Conservation (phyloP, 1,140 invertebrate species). For the Cydia pomonella region DNA sequence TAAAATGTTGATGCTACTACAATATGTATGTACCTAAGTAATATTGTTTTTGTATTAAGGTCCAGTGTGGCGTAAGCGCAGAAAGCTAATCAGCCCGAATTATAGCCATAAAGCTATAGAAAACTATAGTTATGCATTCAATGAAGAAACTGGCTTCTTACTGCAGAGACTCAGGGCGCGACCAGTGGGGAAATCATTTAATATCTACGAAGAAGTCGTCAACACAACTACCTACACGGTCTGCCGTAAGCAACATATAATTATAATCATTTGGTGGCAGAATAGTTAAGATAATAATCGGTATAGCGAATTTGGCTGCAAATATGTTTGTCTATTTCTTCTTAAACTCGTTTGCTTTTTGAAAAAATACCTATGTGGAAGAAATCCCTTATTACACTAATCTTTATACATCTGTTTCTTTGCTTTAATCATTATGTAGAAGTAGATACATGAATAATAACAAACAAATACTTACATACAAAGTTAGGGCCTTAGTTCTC, state of each 20-base stretch:
- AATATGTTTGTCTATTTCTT: too few species aligned
- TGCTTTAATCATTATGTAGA: too few species aligned
- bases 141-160: slow-evolving; percentile 50
- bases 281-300: not conserved
- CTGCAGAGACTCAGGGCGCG: slow-evolving; percentile 43
- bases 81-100: slow-evolving; percentile 68
- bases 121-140: slow-evolving; percentile 55
- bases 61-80: slow-evolving; percentile 58
- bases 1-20: too few species aligned
- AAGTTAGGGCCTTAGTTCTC: too few species aligned
- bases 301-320: too few species aligned
- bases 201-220: slow-evolving; percentile 61
- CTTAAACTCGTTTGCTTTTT: too few species aligned
- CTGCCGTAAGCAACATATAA: slow-evolving; percentile 51
- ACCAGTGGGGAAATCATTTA: slow-evolving; percentile 44
- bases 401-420: too few species aligned
- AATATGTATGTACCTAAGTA: not conserved
- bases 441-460: too few species aligned
- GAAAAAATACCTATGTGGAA: too few species aligned
- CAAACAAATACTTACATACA: too few species aligned
- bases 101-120: slow-evolving; percentile 58
- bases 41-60: slow-evolving; percentile 43
- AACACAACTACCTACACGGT: slow-evolving; percentile 59
- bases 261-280: not conserved
- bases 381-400: too few species aligned